Conservation (phyloP, 1,140 invertebrate species). For the Arctopsyche grandis region DNA sequence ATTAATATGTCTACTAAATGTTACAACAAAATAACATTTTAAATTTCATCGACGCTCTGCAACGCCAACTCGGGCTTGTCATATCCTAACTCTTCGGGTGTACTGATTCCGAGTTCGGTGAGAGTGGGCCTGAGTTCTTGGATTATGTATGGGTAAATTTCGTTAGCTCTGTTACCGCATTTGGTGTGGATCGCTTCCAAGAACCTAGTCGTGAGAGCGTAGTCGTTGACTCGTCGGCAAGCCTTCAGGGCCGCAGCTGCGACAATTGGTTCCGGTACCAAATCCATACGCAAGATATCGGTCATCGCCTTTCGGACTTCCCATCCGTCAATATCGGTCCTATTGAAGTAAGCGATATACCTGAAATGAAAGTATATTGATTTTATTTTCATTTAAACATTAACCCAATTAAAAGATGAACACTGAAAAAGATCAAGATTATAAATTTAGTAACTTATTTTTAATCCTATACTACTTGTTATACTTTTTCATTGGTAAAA, state of each 20-base stretch:
- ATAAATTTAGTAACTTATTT: not conserved
- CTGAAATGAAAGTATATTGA: slow-evolving; percentile 62
- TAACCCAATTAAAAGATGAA: not conserved
- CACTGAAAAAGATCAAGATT: not conserved
- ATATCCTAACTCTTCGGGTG: slow-evolving; percentile 95
- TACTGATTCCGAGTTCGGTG: slow-evolving; percentile 91
- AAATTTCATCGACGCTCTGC: slow-evolving; percentile 75
- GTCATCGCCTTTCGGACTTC: slow-evolving; percentile 91
- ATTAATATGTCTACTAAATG: too few species aligned
- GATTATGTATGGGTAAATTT: slow-evolving; percentile 92
- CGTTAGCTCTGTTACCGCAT: slow-evolving; percentile 80
- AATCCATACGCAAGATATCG: slow-evolving; percentile 86
- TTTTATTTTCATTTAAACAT: not conserved
- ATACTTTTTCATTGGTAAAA: not conserved
- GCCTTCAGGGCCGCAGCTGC: slow-evolving; percentile 92
- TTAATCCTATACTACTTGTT: not conserved
- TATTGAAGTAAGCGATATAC: slow-evolving; percentile 88
- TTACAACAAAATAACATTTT: slow-evolving; percentile 3
- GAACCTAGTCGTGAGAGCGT: slow-evolving; percentile 90
- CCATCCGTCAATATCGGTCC: slow-evolving; percentile 95
- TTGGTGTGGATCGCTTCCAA: slow-evolving; percentile 93
- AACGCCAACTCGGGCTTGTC: slow-evolving; percentile 96
- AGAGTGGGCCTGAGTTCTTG: slow-evolving; percentile 94
- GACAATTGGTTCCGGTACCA: slow-evolving; percentile 95
- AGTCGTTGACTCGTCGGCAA: slow-evolving; percentile 94